Conservation (phyloP, 2,113 vertebrate species). For the Himantopus leucocephalus region DNA sequence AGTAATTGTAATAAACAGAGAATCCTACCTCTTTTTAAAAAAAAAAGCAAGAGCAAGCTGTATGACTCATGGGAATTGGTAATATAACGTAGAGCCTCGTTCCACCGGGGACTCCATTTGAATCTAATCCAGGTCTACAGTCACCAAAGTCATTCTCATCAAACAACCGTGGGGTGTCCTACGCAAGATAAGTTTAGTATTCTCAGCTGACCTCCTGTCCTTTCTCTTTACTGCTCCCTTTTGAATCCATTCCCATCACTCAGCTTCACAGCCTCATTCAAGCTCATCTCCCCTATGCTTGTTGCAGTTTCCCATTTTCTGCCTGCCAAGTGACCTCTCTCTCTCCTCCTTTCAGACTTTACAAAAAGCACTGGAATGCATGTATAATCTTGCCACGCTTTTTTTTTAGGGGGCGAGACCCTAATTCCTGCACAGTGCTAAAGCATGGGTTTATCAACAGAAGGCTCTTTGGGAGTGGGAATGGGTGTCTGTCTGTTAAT, state of each 20-base stretch:
- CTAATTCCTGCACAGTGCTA: neutral
- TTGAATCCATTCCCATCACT: constrained; percentile 62
- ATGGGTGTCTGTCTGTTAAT: constrained; percentile 17
- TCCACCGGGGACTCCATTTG: constrained; percentile 18
- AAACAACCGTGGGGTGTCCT: constrained; percentile 46
- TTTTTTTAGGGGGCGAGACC: neutral
- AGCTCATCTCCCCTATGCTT: constrained; percentile 23
- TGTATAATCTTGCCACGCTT: neutral
- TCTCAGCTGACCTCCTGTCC: constrained; percentile 66
- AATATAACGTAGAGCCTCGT: neutral
- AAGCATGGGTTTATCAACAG: neutral
- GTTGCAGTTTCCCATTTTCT: constrained; percentile 44
- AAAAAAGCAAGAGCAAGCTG: neutral
- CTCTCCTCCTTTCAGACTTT: constrained; percentile 9
- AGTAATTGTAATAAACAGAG: constrained; percentile 31
- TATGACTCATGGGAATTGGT: neutral
- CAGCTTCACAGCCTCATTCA: constrained; percentile 63
- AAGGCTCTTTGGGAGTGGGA: constrained; percentile 11
- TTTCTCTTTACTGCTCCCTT: constrained; percentile 59
- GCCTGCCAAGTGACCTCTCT: constrained; percentile 48
- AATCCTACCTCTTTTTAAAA: constrained; percentile 14
- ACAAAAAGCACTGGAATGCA: neutral
- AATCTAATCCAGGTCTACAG: constrained; percentile 61
- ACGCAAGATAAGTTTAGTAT: constrained; percentile 52
- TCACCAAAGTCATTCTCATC: constrained; percentile 63